Conservation (phyloP, 2,888 invertebrate species). For the Ornithoptera alexandrae region DNA sequence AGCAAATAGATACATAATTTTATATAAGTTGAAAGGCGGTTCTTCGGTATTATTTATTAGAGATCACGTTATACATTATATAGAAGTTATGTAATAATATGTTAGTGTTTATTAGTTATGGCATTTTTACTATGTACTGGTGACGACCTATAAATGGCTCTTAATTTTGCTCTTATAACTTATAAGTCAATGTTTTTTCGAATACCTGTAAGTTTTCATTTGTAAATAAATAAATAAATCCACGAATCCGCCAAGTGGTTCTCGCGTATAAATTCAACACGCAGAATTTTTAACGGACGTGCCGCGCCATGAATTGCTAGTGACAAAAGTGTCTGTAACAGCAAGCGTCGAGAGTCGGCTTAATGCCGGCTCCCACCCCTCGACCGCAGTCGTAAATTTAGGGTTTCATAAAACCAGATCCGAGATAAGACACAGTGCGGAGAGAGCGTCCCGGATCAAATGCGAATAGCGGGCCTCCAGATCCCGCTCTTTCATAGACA, state of each 20-base stretch:
- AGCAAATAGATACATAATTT: too few relatives aligned
- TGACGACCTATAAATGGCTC: too few relatives aligned
- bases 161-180: too few relatives aligned
- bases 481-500: conserved; percentile 64
- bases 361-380: conserved; percentile 72
- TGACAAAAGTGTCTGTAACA: conserved; percentile 76
- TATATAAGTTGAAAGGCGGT: too few relatives aligned
- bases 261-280: conserved; percentile 62
- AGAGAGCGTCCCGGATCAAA: conserved; percentile 71
- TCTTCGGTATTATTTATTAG: too few relatives aligned
- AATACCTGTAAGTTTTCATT: not conserved
- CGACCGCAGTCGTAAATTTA: conserved; percentile 79
- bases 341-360: conserved; percentile 71
- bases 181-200: too few relatives aligned
- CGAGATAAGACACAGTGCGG: conserved; percentile 78
- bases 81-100: too few relatives aligned
- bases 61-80: too few relatives aligned
- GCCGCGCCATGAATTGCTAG: conserved; percentile 72
- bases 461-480: conserved; percentile 58
- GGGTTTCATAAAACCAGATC: conserved; percentile 81
- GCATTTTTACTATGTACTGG: too few relatives aligned
- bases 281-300: conserved; percentile 74
- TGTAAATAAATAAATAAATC: not conserved
- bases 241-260: conserved; percentile 40
- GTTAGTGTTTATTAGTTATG: too few relatives aligned